These are phyloP conservation scores for Callaeas wilsoni DNA, from an alignment of 2,113 vertebrate species.

Conservation along the genomic window DNA sequence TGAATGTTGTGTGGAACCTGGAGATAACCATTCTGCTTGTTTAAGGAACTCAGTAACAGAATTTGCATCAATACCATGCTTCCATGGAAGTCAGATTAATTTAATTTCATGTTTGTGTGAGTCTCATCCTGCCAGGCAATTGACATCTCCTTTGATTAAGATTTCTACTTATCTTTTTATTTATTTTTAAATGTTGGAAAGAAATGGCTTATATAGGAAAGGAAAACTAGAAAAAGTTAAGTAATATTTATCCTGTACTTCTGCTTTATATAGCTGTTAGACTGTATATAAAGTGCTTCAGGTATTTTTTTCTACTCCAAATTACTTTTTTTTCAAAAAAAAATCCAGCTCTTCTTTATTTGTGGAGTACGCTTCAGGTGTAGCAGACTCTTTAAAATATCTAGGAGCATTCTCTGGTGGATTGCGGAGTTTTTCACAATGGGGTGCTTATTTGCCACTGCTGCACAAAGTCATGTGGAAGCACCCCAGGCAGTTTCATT, in stretches of 20 bases:
- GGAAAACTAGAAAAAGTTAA: background rate
- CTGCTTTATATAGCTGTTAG: background rate
- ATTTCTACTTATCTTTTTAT: background rate
- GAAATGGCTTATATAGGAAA: background rate
- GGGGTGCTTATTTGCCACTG: background rate
- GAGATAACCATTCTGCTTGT: background rate
- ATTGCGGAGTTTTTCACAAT: background rate
- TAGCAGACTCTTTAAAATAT: background rate
- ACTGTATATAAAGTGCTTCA: background rate
- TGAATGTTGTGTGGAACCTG: background rate
- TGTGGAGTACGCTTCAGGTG: background rate
- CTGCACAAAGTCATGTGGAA: background rate
- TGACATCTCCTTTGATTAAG: background rate
- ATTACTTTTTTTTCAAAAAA: background rate
- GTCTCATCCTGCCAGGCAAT: background rate
- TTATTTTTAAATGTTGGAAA: background rate
- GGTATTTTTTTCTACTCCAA: background rate
- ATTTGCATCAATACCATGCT: background rate
- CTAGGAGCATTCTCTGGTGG: background rate
- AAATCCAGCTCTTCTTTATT: background rate
- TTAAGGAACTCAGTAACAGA: background rate
- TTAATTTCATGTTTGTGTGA: background rate
- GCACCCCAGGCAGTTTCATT: background rate
- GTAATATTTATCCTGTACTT: background rate
- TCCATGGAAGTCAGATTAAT: background rate